Evolutionary conservation across 1,140 invertebrate genomes (phyloP), one percentile per base, ranked within the genome.

Genomic region (Anagrus nilaparvatae): DNA sequence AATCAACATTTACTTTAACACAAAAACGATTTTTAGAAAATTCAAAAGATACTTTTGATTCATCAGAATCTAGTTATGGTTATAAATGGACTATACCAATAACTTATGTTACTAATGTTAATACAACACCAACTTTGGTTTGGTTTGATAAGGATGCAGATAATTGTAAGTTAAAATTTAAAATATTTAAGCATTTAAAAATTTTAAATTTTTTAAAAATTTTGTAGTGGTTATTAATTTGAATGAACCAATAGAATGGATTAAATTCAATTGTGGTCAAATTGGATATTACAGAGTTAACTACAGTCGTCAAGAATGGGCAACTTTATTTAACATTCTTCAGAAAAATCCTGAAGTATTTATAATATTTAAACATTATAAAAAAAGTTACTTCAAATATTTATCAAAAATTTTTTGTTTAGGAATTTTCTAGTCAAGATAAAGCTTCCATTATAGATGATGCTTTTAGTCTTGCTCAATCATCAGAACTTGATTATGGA

Each of bases 231-330:
- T 50, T n/a, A 55, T 78, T 9, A 56, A 56, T 14, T 32, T 73
- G 4, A 25, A 54, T 3, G 61, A 70, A n/a, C 50, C 65, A 12
- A 61, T 70, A 2, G 67, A 64, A n/a, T 92, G 85, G 82, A 65
- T 92, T 2, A 94, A 94, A 70, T 76, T 94, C 25, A 96, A 96
- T 56, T 75, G 76, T 33, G 75, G 84, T 44, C 85, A 93, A 70
- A 72, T 82, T 12, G 90, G 90, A 2, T 95, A 84, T 56, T 95
- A 92, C 60, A 71, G 87, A 30, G 86, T 94, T 0, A 91, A 91
- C 58, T 95, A 95, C 54, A 60, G 75, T 1, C 13, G 53, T 3
- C 58, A 66, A 1, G 72, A 78, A 49, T 93, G 89, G 89, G 50
- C 71, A 18, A 63, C 56, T 2, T 60, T 93, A 4, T 69, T 65